These are phyloP conservation scores for Prionace glauca DNA, from an alignment of 2,797 vertebrate genomes.

Conservation along the genomic window DNA sequence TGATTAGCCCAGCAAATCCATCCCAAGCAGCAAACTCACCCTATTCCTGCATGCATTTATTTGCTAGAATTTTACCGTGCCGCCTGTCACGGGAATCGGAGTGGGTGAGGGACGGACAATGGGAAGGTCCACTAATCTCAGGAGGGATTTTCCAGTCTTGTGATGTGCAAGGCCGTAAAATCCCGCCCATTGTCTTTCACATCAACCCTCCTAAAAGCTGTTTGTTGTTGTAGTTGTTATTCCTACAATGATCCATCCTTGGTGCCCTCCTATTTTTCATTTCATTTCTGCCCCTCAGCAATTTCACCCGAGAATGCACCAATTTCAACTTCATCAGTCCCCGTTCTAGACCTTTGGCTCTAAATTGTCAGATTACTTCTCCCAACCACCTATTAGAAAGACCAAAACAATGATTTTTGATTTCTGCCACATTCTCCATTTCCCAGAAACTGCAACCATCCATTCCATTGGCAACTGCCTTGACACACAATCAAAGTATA, in stretches of 20 bases:
- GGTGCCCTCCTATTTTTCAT: background rate
- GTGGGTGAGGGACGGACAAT: too few relatives aligned
- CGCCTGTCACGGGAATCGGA: too few relatives aligned
- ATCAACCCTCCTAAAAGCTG: background rate
- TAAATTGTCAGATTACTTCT: background rate
- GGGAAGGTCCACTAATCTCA: too few relatives aligned
- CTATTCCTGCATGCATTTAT: background rate
- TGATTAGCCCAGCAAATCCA: background rate
- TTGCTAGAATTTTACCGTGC: too few relatives aligned
- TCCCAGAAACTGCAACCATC: background rate
- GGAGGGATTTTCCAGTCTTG: too few relatives aligned
- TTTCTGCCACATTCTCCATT: background rate
- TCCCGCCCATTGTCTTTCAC: background rate
- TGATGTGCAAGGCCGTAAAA: too few relatives aligned
- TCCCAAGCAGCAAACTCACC: background rate
- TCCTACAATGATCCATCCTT: background rate
- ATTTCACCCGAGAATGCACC: background rate
- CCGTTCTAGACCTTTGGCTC: background rate
- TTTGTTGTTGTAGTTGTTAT: background rate
- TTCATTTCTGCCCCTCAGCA: background rate
- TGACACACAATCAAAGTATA: background rate
- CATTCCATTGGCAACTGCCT: background rate
- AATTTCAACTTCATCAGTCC: background rate
- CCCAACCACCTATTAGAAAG: background rate
- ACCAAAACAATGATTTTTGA: background rate